A percentile compares a stretch with the other conserved stretches of the same genome.
Conservation (phyloP, 2,797 vertebrate genomes). For the Calcarius lapponicus region DNA sequence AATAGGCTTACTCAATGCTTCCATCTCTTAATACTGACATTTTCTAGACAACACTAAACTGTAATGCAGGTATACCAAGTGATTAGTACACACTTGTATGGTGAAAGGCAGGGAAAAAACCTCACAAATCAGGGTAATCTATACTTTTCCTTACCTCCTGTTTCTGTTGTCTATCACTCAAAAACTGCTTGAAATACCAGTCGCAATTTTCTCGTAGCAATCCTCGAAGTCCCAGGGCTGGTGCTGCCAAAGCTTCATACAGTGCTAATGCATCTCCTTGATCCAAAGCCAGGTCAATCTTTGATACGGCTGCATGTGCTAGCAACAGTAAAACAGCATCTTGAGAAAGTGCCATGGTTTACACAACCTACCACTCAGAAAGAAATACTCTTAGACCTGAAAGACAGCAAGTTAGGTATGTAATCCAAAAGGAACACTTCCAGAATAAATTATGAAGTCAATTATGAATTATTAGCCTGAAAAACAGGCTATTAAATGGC, state of each 20-base stretch:
- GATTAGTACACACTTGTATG: not conserved
- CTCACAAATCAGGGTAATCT: not conserved
- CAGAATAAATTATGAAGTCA: not conserved
- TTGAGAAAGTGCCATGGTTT: not conserved
- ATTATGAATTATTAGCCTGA: not conserved
- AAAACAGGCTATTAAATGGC: not conserved
- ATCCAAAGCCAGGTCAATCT: conserved; percentile 82
- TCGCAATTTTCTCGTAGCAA: conserved; percentile 86
- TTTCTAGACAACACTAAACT: not conserved
- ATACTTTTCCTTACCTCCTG: conserved; percentile 80
- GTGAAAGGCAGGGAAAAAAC: not conserved
- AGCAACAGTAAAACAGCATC: not conserved
- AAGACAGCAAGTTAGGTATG: not conserved
- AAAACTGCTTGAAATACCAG: conserved; percentile 95
- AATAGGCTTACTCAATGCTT: not conserved
- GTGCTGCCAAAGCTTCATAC: conserved; percentile 79
- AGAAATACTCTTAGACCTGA: not conserved
- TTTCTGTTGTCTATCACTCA: conserved; percentile 83
- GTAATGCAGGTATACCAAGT: not conserved
- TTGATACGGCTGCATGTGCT: conserved; percentile 78
- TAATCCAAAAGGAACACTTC: not conserved
- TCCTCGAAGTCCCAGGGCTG: conserved; percentile 84
- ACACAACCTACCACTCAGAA: not conserved
- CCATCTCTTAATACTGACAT: not conserved
- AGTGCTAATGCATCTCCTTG: conserved; percentile 75